phyloP scores from a whole-genome alignment of 1,140 invertebrate genomes.

The Ganaspis sp. region DNA sequence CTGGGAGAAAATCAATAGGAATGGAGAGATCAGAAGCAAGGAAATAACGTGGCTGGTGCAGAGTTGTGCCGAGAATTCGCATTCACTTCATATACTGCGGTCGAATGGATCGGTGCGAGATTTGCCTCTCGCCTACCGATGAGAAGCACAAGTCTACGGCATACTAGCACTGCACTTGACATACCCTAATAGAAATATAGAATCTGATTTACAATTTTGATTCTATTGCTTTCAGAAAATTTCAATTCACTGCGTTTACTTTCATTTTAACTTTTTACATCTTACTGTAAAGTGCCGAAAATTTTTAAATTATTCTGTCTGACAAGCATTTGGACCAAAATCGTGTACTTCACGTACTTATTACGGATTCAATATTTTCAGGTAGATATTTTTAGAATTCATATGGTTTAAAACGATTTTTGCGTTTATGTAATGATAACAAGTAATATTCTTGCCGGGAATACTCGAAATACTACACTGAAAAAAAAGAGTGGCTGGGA shows the following conservation, averaged over 20 bases:
- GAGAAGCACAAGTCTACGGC: slow-evolving; percentile 14
- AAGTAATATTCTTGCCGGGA: too few relatives aligned
- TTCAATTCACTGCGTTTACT: slow-evolving; percentile 4
- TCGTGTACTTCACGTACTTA: too few relatives aligned
- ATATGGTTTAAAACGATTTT: too few relatives aligned
- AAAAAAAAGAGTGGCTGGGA: too few relatives aligned
- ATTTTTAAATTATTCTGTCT: neutral
- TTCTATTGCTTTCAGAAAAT: neutral
- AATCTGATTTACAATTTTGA: slow-evolving; percentile 27
- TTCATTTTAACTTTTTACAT: neutral
- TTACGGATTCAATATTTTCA: too few relatives aligned
- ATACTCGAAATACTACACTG: too few relatives aligned
- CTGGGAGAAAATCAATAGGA: neutral
- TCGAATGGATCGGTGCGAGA: slow-evolving; percentile 28
- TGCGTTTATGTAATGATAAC: too few relatives aligned
- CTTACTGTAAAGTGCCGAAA: neutral
- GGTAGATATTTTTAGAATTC: too few relatives aligned
- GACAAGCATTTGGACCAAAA: too few relatives aligned
- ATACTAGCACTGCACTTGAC: slow-evolving; percentile 16
- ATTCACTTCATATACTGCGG: slow-evolving; percentile 27
- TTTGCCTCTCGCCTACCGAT: slow-evolving; percentile 24
- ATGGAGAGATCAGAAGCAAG: slow-evolving; percentile 10
- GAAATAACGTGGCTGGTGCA: slow-evolving; percentile 19
- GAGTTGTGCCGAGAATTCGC: slow-evolving; percentile 17
- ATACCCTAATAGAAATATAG: slow-evolving; percentile 30